A percentile compares a stretch with the other conserved stretches of the same genome.
These are phyloP conservation scores for Molorchus minor DNA, from an alignment of 2,888 invertebrate species.

Conservation along the genomic window DNA sequence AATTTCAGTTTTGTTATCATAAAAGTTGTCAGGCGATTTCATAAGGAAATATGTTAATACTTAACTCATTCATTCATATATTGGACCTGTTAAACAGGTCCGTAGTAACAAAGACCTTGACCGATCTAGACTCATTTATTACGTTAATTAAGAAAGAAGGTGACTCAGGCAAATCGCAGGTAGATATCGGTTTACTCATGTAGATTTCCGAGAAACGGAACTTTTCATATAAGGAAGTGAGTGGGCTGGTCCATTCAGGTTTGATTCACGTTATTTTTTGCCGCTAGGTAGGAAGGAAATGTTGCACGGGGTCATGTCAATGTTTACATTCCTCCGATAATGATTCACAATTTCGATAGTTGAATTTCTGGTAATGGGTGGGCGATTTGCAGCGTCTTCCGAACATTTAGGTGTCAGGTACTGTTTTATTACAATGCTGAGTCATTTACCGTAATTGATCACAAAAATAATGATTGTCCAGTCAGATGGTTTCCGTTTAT, in stretches of 20 bases:
- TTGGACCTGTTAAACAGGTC: neutral
- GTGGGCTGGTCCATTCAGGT: constrained; percentile 31
- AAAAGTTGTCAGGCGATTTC: no score
- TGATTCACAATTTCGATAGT: constrained; percentile 4
- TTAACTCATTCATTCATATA: neutral
- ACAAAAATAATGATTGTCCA: no score
- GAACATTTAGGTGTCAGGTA: neutral
- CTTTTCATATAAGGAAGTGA: constrained; percentile 11
- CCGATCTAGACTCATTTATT: constrained; percentile 11
- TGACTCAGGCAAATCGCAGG: constrained; percentile 6
- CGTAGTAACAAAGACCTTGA: constrained; percentile 35
- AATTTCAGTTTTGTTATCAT: neutral
- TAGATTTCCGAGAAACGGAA: constrained; percentile 21
- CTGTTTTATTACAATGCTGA: neutral
- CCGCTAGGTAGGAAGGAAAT: neutral
- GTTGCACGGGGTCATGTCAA: constrained; percentile 13
- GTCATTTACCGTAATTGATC: neutral
- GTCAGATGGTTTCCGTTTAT: no score
- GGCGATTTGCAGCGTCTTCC: neutral
- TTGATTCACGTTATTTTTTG: constrained; percentile 18
- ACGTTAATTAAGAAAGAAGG: constrained; percentile 22
- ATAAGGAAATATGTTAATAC: neutral
- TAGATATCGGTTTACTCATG: constrained; percentile 33
- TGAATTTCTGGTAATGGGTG: neutral
- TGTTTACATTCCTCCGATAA: constrained; percentile 9